Evolutionary conservation across 2,888 invertebrate species (phyloP), one percentile per base, ranked within the genome.

Genomic region (Drosophila barbarae): DNA sequence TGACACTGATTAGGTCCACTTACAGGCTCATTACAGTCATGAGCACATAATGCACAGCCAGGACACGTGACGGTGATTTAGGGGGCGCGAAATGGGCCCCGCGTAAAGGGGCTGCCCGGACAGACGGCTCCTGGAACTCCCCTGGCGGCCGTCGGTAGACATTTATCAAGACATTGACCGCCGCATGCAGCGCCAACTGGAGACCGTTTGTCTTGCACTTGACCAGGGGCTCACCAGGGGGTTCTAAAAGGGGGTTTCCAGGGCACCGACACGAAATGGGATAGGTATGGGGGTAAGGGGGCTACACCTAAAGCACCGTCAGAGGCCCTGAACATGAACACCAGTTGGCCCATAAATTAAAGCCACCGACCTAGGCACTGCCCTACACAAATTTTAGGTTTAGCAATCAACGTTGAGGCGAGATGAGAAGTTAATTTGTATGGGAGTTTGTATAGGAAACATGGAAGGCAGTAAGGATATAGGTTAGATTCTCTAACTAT

Each of bases 1-100:
- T 81, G 80, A 80, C 80, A 80, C 79, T 84, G 80, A 80, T 80
- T 84, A 84, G 74, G 71, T 69, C 79, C 84, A 84, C 84, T 84
- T 80, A 80, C 80, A 84, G 71, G 82, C 79, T 84, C 74, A 84
- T 80, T 80, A 81, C 69, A 81, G 74, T 73, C 83, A 76, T 74
- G 72, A 66, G 59, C 66, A 72, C 76, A 75, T 69, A 77, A 73
- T 64, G 60, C 76, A 77, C 74, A 71, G 41, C 52, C 69, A 47
- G 41, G 49, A 60, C 69, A 71, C 71, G 52, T 55, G 47, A 73
- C 76, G 51, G 61, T 63, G 61, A 63, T 63, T 63, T 63, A 63
- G 51, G 30, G 63, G 63, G 51, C 56, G 66, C 47, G 66, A 56
- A 56, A 38, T 13, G 35, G 35, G 28, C 8, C 8, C 36, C 39